Conservation (phyloP, 2,113 vertebrate species). For the Sebastes fasciatus region DNA sequence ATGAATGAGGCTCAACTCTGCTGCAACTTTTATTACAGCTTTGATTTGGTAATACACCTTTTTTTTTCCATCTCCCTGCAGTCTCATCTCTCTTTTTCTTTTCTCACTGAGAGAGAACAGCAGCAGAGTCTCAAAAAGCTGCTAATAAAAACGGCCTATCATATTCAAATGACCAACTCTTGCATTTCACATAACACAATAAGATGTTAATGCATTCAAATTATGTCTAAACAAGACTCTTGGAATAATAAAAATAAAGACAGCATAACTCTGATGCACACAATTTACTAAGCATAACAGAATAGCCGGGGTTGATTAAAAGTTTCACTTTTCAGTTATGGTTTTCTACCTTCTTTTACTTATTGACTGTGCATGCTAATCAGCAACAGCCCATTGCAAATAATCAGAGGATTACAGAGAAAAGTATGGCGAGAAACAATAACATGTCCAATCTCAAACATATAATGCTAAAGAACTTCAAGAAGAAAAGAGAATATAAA, state of each 20-base stretch:
- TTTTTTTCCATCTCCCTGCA: not conserved
- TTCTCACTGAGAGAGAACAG: not conserved
- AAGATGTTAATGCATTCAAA: not conserved
- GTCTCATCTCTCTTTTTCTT: not conserved
- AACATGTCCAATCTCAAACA: not conserved
- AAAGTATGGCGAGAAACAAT: not conserved
- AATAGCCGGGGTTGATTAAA: not conserved
- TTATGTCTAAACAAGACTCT: not conserved
- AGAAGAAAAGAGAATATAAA: constrained; percentile 1
- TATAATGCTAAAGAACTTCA: not conserved
- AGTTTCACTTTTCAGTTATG: not conserved
- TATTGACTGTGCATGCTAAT: not conserved
- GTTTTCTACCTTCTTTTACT: not conserved
- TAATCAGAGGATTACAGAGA: not conserved
- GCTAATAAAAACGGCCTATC: not conserved
- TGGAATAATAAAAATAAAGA: not conserved
- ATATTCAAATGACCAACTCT: not conserved
- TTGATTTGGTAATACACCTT: constrained; percentile 8
- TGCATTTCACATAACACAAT: not conserved
- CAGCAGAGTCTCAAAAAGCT: not conserved
- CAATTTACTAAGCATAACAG: not conserved
- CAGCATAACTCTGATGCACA: not conserved
- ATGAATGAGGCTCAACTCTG: constrained; percentile 15
- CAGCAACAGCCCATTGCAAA: not conserved
- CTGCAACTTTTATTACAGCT: constrained; percentile 34